Base-by-base conservation (phyloP, 2,113 vertebrate species). In the Pelecanoides urinatrix region DNA sequence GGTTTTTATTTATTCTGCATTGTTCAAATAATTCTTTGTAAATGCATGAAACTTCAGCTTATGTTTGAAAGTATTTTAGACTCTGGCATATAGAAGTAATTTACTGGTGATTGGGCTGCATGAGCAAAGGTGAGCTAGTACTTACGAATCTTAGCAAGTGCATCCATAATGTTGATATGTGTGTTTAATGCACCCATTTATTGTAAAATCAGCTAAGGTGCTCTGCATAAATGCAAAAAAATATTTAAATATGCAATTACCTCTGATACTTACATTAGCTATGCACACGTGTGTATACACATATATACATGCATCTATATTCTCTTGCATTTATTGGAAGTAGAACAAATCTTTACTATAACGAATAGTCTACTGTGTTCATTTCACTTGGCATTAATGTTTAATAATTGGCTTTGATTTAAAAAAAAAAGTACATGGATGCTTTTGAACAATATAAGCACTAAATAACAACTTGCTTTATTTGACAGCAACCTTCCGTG, bases 131-230 rank as follows among this genome's bases (percentile, higher is more conserved):
- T 65, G 72, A 79, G 55, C 15, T 29, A 19, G 34, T 65, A 27
- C 14, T 59, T 67, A 34, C 0, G 72, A 22, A 49, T 62, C 42
- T 86, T 66, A 55, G 17, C 32, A 87, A 63, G 42, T 15, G 14
- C 7, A 53, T 40, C 72, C 11, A 2, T 63, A 47, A 13, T 61
- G 44, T 68, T 81, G 56, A 25, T 40, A 29, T 0, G 0, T 67
- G 5, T 71, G 27, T 58, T 83, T 70, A 59, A 50, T 38, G n/a
- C 8, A 70, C 16, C 36, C 1, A 4, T 82, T 88, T 83, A 30
- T 45, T 17, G 29, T 45, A 45, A 65, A 58, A 62, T 29, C 32
- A n/a, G n/a, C 18, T 55, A 7, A 42, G 11, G 13, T 62, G 23
- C 30, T 83, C 30, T 87, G 49, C 34, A 16, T 27, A 71, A 86